Base-by-base conservation (phyloP, 2,888 invertebrate species). In the Drosophila testacea region DNA sequence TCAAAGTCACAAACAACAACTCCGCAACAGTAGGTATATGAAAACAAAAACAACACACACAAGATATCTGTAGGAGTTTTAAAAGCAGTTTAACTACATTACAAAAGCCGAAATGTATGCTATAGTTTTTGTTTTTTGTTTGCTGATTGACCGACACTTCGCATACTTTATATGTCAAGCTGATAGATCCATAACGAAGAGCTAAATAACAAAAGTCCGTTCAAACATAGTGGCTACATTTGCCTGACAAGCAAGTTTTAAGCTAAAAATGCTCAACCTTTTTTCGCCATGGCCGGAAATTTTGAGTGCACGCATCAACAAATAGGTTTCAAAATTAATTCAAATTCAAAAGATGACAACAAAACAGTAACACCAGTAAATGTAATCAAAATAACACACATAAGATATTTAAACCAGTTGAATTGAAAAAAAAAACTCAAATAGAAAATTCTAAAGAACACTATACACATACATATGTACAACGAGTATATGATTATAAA, bases 311-410 rank as follows among this genome's bases (percentile, higher is more conserved):
- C 67, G 52, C 57, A 66, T 28, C 57, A 71, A 7, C 39, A 13
- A 57, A 59, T 71, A 71, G 71, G 71, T 71, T 71, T 71, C 71
- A 71, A 71, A 71, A 71, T 71, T 71, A 57, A 47, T 48, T 65
- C 41, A 38, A 73, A 66, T 11, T 13, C 36, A 41, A 9, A 60
- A 47, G 4, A 13, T 39, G 13, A 39, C 39, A 39, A 13, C 13
- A 39, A 3, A 39, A 39, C 7, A 13, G 39, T 39, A 13, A 13
- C n/a, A 2, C 39, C 13, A 13, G 39, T 39, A 39, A 39, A 13
- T 6, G 13, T 13, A 39, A 7, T 6, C 38, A 38, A 38, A 38
- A 38, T n/a, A 11, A 38, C 38, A 38, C 38, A 38, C 4, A 10
- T 38, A 38, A 11, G 4, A n/a, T 36, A 38, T 38, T 38, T 11